Percentiles rank a stretch among this genome's conserved stretches.
Conservation (phyloP, 1,140 invertebrate species). For the Battus philenor region DNA sequence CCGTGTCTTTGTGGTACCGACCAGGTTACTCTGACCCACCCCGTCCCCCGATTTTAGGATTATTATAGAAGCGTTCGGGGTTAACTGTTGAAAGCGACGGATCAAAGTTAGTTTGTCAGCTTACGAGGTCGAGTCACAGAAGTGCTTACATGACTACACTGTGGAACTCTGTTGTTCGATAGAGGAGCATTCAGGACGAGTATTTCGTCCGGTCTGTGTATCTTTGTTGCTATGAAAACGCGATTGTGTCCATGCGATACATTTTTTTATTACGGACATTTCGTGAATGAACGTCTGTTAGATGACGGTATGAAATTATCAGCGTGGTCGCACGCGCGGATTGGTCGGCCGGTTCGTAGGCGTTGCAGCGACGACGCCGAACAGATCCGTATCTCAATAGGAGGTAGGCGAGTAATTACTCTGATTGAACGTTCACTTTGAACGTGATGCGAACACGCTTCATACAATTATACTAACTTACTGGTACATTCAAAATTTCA, state of each 20-base stretch:
- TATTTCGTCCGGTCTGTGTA: conserved; percentile 37
- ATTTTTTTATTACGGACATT: conserved; percentile 30
- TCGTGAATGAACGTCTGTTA: conserved; percentile 17
- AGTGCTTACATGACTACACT: conserved; percentile 52
- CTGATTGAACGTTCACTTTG: background rate
- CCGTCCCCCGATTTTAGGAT: conserved; percentile 26
- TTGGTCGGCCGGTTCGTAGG: background rate
- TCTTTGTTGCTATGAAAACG: conserved; percentile 61
- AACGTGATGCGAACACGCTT: too few relatives aligned
- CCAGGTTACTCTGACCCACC: conserved; percentile 42
- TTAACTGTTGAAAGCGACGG: conserved; percentile 19
- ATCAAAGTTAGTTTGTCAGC: too few relatives aligned
- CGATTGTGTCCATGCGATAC: conserved; percentile 48
- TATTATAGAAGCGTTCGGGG: conserved; percentile 17
- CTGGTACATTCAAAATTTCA: too few relatives aligned
- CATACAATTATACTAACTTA: too few relatives aligned
- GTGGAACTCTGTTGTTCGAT: conserved; percentile 61
- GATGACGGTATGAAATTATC: background rate
- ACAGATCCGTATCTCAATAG: background rate
- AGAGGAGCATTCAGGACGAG: conserved; percentile 48
- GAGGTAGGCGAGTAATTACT: background rate
- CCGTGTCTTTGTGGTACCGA: conserved; percentile 53
- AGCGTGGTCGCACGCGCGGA: background rate
- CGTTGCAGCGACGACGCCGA: background rate
- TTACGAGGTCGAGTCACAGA: conserved; percentile 54